Percentiles rank a stretch among this genome's conserved stretches.
Evolutionary conservation across 2,113 vertebrate species (phyloP).

Genomic region (Lampris incognitus): DNA sequence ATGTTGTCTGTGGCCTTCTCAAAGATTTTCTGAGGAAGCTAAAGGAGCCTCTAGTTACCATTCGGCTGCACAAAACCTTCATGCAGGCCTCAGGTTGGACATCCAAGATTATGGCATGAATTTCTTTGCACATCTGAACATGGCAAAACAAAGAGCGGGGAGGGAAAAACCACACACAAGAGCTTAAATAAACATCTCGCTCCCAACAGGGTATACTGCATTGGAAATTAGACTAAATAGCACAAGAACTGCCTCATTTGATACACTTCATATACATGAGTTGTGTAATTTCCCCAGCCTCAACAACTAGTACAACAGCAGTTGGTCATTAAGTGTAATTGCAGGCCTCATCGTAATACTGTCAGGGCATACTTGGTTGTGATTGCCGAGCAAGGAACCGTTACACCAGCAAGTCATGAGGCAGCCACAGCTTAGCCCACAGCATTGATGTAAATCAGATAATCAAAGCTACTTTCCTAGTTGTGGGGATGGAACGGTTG

Average conservation of each 20-base stretch:
- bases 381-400: not conserved
- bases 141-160: no score
- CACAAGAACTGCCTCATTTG: not conserved
- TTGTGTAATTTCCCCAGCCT: not conserved
- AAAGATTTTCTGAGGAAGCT: constrained; percentile 90
- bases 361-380: not conserved
- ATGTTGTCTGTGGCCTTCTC: constrained; percentile 88
- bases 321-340: not conserved
- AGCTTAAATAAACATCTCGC: not conserved
- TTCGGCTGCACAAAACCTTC: constrained; percentile 85
- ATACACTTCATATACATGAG: not conserved
- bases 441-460: not conserved
- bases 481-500: not conserved
- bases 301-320: not conserved
- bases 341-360: not conserved
- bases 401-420: not conserved
- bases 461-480: not conserved
- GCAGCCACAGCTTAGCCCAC: not conserved
- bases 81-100: constrained; percentile 83
- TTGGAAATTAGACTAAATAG: not conserved
- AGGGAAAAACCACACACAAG: no score
- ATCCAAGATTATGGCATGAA: not conserved
- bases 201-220: not conserved
- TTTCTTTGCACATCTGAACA: no score
- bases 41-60: constrained; percentile 87